Evolutionary conservation across 2,888 invertebrate genomes (phyloP).

Genomic region (Tanytarsus gracilentus): DNA sequence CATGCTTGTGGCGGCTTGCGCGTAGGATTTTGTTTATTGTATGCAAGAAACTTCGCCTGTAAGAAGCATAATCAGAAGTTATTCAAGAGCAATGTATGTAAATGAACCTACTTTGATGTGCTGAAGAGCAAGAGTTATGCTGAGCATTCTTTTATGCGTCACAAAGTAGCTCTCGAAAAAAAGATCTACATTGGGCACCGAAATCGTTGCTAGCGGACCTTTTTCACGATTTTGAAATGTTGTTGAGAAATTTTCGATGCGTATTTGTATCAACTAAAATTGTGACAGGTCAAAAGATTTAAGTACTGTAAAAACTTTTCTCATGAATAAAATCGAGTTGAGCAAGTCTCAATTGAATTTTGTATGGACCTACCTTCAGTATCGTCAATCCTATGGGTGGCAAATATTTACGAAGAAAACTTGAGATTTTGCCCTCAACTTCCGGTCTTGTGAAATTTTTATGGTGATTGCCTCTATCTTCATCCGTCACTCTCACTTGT

Average conservation of each 20-base stretch:
- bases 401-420: neutral
- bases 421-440: neutral
- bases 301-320: neutral
- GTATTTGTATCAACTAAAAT: slow-evolving; percentile 8
- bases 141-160: neutral
- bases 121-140: slow-evolving; percentile 10
- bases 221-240: neutral
- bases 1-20: slow-evolving; percentile 13
- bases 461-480: neutral
- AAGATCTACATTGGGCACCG: neutral
- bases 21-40: slow-evolving; percentile 26
- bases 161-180: slow-evolving; percentile 14
- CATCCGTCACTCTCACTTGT: neutral
- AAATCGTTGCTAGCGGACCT: slow-evolving; percentile 1
- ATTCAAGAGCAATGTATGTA: slow-evolving; percentile 1
- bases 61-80: slow-evolving; percentile 8
- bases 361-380: neutral
- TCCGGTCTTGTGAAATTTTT: neutral
- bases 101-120: slow-evolving; percentile 26
- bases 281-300: neutral
- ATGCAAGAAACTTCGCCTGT: slow-evolving; percentile 19
- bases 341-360: no score
- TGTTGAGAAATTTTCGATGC: slow-evolving; percentile 17
- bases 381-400: slow-evolving; percentile 2
- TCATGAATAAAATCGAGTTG: no score